Conservation (phyloP, 2,797 vertebrate genomes). For the Aselliscus stoliczkanus region DNA sequence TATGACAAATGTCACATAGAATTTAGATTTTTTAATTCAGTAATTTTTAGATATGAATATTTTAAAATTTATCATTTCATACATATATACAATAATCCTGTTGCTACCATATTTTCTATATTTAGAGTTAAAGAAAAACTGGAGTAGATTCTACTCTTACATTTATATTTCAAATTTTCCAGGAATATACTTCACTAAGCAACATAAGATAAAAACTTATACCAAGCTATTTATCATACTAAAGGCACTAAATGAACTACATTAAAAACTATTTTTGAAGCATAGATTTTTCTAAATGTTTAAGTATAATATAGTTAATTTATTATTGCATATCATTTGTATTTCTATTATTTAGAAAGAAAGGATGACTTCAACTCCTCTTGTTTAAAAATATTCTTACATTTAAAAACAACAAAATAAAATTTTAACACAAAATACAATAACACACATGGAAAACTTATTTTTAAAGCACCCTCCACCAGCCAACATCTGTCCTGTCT, state of each 20-base stretch:
- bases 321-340: not conserved
- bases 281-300: constrained; percentile 11
- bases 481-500: not conserved
- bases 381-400: not conserved
- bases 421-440: constrained; percentile 4
- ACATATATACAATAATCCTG: not conserved
- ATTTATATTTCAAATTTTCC: not conserved
- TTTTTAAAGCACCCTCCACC: not conserved
- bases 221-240: not conserved
- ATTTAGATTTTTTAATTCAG: not conserved
- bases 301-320: not conserved
- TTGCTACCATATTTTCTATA: not conserved
- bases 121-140: constrained; percentile 5
- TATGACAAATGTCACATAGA: not conserved
- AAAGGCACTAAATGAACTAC: not conserved
- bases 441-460: not conserved
- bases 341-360: not conserved
- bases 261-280: not conserved
- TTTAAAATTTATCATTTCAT: constrained; percentile 30
- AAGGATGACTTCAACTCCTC: not conserved
- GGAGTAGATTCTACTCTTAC: not conserved
- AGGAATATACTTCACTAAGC: not conserved
- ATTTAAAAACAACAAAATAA: constrained; percentile 9
- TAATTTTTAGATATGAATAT: not conserved
- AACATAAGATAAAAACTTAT: not conserved